phyloP scores from a whole-genome alignment of 37 sponge, comb jelly and placozoan species.

The Halichondria panicea region DNA sequence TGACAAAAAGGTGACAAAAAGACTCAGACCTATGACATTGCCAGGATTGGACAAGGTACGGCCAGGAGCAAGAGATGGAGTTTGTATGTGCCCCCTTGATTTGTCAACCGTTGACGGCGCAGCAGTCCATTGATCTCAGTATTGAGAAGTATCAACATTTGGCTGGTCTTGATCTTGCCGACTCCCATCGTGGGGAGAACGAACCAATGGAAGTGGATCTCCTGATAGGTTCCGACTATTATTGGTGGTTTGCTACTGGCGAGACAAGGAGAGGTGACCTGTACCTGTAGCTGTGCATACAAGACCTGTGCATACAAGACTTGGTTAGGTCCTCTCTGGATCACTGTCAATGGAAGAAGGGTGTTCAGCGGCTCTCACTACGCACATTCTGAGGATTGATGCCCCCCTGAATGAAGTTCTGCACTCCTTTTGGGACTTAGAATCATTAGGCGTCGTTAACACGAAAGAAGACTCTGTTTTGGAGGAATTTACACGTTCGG shows the following conservation, averaged over 20 bases:
- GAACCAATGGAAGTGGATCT: conserved; percentile 9
- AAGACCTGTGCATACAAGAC: conserved; percentile 7
- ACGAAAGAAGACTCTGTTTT: not conserved
- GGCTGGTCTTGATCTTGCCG: conserved; percentile 18
- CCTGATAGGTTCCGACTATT: conserved; percentile 19
- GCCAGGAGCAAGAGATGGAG: not conserved
- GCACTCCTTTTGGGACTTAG: conserved; percentile 23
- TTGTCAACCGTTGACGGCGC: not conserved
- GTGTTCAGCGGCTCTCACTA: not conserved
- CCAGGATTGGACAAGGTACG: not conserved
- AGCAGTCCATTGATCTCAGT: not conserved
- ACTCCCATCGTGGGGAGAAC: not conserved
- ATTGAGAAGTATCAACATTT: conserved; percentile 5
- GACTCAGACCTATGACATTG: not conserved
- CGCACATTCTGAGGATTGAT: not conserved
- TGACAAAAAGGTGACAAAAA: not conserved
- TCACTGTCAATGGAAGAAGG: not conserved
- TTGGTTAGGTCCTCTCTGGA: conserved; percentile 34
- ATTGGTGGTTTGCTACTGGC: conserved; percentile 20
- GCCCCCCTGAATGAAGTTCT: conserved; percentile 1
- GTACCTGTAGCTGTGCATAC: too few species aligned
- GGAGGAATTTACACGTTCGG: not conserved
- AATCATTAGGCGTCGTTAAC: conserved; percentile 29
- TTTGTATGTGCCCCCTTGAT: not conserved
- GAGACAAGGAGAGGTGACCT: not conserved